Conservation (phyloP, 2,888 invertebrate species). For the Lycocerus yunnanus region DNA sequence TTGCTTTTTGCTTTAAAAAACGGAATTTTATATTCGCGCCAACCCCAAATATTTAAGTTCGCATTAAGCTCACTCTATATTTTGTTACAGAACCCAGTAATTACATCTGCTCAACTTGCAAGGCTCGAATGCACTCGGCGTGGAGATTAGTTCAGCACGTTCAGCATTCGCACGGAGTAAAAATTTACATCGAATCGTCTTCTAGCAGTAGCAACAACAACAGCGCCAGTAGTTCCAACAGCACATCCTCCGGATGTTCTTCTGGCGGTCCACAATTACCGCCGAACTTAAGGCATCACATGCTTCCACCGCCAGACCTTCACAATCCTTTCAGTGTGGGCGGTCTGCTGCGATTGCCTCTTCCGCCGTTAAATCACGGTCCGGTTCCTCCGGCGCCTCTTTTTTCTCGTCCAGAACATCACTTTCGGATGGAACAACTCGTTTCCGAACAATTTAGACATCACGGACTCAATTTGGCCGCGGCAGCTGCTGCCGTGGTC, state of each 20-base stretch:
- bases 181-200: slow-evolving; percentile 81
- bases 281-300: slow-evolving; percentile 68
- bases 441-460: slow-evolving; percentile 83
- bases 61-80: slow-evolving; percentile 20
- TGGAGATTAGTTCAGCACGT: slow-evolving; percentile 96
- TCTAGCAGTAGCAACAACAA: slow-evolving; percentile 55
- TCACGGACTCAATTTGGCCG: slow-evolving; percentile 76
- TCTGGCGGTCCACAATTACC: slow-evolving; percentile 61
- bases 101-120: slow-evolving; percentile 93
- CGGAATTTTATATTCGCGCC: slow-evolving; percentile 14
- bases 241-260: slow-evolving; percentile 58
- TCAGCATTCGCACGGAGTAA: slow-evolving; percentile 91
- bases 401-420: slow-evolving; percentile 79
- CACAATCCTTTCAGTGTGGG: slow-evolving; percentile 78
- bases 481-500: slow-evolving; percentile 70
- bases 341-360: slow-evolving; percentile 74
- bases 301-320: slow-evolving; percentile 73
- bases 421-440: slow-evolving; percentile 83
- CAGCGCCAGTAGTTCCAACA: slow-evolving; percentile 61
- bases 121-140: slow-evolving; percentile 88
- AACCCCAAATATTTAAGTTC: slow-evolving; percentile 9
- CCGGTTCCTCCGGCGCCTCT: slow-evolving; percentile 74
- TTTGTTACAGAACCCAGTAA: slow-evolving; percentile 87
- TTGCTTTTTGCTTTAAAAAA: slow-evolving; percentile 37
- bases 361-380: slow-evolving; percentile 71